Percentiles rank a stretch among this genome's conserved stretches.
These are phyloP conservation scores for Drosophila kepulauana DNA, from an alignment of 1,140 invertebrate species.

Conservation along the genomic window DNA sequence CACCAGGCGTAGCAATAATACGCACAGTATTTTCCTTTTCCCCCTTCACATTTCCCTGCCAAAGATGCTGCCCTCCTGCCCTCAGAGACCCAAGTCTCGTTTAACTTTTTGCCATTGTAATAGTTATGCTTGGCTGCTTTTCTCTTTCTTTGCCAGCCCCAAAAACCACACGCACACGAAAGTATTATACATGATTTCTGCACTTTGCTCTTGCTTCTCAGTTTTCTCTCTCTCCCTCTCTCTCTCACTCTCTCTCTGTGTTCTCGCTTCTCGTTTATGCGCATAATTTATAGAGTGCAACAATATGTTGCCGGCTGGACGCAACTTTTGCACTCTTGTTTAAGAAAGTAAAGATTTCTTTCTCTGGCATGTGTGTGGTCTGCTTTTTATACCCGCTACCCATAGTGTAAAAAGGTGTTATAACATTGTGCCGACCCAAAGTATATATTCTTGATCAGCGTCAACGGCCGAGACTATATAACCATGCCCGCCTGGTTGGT, in stretches of 20 bases:
- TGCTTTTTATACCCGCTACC: too few relatives aligned
- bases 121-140: slow-evolving; percentile 77
- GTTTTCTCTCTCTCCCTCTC: background rate
- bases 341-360: slow-evolving; percentile 70
- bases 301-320: slow-evolving; percentile 71
- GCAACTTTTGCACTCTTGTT: slow-evolving; percentile 63
- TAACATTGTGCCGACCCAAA: too few relatives aligned
- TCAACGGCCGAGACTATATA: too few relatives aligned
- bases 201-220: slow-evolving; percentile 19
- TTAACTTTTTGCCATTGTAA: slow-evolving; percentile 82
- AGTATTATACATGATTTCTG: slow-evolving; percentile 56
- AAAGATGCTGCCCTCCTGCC: background rate
- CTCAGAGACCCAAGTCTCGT: slow-evolving; percentile 66
- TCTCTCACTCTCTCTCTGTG: slow-evolving; percentile 4
- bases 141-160: slow-evolving; percentile 59
- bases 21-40: slow-evolving; percentile 52
- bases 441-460: too few relatives aligned
- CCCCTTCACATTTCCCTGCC: background rate
- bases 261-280: slow-evolving; percentile 63
- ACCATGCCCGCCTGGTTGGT: too few relatives aligned
- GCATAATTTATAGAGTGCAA: slow-evolving; percentile 82
- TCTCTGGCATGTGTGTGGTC: slow-evolving; percentile 2
- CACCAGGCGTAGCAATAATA: slow-evolving; percentile 56
- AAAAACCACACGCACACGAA: slow-evolving; percentile 39
- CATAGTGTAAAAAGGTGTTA: too few relatives aligned